These are phyloP conservation scores for Chelonus formosanus DNA, from an alignment of 2,888 invertebrate species.

Conservation along the genomic window DNA sequence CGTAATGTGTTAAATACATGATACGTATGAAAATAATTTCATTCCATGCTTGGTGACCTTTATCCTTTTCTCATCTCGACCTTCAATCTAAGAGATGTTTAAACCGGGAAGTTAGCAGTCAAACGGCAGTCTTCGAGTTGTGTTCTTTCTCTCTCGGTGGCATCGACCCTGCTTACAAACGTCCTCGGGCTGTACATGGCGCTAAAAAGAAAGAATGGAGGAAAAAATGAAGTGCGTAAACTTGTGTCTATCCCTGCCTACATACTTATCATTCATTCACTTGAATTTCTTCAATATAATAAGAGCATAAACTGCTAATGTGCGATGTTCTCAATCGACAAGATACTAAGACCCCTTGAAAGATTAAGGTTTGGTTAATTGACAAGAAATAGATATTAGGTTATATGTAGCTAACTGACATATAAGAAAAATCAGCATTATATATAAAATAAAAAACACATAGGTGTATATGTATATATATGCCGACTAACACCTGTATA, in stretches of 20 bases:
- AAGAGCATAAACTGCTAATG: too few species aligned
- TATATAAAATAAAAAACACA: not conserved
- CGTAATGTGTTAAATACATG: too few species aligned
- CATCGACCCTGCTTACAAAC: conserved; percentile 39
- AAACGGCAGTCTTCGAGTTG: not conserved
- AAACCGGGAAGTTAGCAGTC: conserved; percentile 14
- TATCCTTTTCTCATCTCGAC: conserved; percentile 6
- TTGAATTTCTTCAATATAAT: too few species aligned
- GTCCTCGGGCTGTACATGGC: conserved; percentile 28
- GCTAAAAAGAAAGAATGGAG: conserved; percentile 4
- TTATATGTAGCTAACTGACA: too few species aligned
- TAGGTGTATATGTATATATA: conserved; percentile 10
- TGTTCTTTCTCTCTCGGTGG: conserved; percentile 31
- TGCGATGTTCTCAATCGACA: too few species aligned
- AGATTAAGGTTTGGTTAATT: too few species aligned
- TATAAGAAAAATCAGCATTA: not conserved
- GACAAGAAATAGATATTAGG: too few species aligned
- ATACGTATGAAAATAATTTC: too few species aligned
- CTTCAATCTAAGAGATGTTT: conserved; percentile 3
- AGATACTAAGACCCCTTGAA: too few species aligned
- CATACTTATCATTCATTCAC: not conserved
- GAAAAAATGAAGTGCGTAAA: not conserved
- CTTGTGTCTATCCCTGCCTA: not conserved
- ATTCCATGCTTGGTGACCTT: not conserved
- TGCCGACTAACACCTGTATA: not conserved